Conservation (phyloP, 2,797 vertebrate genomes). For the Busarellus nigricollis region DNA sequence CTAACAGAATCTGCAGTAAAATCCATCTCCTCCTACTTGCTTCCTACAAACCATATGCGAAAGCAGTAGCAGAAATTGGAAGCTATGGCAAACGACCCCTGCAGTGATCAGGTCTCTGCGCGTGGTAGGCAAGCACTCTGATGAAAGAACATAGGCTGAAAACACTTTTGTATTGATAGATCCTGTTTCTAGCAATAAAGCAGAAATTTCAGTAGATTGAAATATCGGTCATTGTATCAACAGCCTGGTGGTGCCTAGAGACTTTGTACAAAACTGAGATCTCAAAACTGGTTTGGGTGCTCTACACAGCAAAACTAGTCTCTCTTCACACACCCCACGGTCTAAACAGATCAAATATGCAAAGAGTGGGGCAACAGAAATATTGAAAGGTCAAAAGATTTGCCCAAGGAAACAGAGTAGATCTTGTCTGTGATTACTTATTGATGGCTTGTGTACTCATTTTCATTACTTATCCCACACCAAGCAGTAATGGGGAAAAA, state of each 20-base stretch:
- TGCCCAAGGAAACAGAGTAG: not conserved
- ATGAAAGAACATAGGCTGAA: not conserved
- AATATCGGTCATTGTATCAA: not conserved
- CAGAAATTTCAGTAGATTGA: not conserved
- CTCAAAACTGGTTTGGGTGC: not conserved
- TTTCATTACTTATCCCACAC: not conserved
- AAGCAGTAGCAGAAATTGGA: not conserved
- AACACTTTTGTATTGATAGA: not conserved
- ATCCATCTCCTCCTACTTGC: not conserved
- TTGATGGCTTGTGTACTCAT: not conserved
- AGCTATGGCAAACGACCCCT: not conserved
- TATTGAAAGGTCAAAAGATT: not conserved
- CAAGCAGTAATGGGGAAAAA: not conserved
- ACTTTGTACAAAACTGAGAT: not conserved
- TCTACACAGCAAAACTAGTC: not conserved
- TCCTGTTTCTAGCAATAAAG: not conserved
- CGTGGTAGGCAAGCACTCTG: not conserved
- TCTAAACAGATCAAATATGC: not conserved
- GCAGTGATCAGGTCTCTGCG: not conserved
- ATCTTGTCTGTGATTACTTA: not conserved
- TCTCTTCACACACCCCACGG: not conserved
- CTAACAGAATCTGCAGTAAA: slow-evolving; percentile 5
- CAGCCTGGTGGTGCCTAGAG: not conserved
- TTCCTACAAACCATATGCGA: not conserved
- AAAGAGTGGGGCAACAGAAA: not conserved